Evolutionary conservation across 2,113 vertebrate genomes (phyloP), one percentile per base, ranked within the genome.

Genomic region (Benitochromis conjunctus): DNA sequence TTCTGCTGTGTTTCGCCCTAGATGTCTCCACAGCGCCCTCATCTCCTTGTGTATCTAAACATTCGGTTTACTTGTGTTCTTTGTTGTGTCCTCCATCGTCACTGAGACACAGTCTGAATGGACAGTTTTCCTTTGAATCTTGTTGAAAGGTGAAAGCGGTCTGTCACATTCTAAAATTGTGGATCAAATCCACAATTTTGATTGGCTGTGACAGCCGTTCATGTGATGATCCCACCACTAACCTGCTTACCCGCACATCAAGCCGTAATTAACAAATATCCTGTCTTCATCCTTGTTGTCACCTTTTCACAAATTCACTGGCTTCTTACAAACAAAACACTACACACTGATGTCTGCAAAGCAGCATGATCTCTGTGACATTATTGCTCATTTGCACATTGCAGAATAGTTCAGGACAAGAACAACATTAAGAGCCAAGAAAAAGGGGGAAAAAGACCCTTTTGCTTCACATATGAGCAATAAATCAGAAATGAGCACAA

Each of bases 91-190:
- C 34, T 64, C 60, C 60, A 2, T 64, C 60, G n/a, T 64, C 0
- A 0, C 34, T 0, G 4, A 64, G 19, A 34, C 10, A 64, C 24
- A 43, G 64, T 69, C 64, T 43, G 12, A 43, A 69, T 43, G 64
- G 38, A 43, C n/a, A 66, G 19, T 41, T 41, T 66, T 41, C 10
- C 36, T 66, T 41, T 41, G 7, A 66, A 3, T 66, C 34, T 41
- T 66, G 0, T 0, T 38, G 0, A 69, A 69, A 69, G 9, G 10
- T 43, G 11, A 43, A 43, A 43, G 43, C 10, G 5, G 13, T 48
- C 43, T 6, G 21, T 29, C 21, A 71, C 8, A 71, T 18, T 5
- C 66, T 46, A 46, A 46, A 0, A 46, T 18, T 46, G 16, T 46
- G 21, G 3, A 71, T 46, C 3, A 18, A 71, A 46, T 71, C 38